These are phyloP conservation scores for Ariolimax columbianus DNA, from an alignment of 2,888 invertebrate genomes.

Conservation along the genomic window DNA sequence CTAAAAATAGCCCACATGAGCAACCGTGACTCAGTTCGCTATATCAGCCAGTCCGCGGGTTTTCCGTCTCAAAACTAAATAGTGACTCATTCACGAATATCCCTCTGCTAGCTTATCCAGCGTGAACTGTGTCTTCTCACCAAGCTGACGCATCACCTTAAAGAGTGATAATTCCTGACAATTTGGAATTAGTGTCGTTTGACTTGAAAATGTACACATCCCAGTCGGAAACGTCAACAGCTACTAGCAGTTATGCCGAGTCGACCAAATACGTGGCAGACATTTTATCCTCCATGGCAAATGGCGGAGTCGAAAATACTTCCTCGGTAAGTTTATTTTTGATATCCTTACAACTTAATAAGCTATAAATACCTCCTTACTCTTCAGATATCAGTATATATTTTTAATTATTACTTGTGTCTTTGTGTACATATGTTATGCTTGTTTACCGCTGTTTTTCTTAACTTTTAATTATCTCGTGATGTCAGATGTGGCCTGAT, in stretches of 20 bases:
- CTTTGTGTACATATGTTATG: no score
- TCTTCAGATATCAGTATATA: no score
- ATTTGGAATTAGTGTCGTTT: conserved; percentile 33
- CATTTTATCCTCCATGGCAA: conserved; percentile 77
- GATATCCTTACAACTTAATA: no score
- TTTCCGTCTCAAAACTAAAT: conserved; percentile 60
- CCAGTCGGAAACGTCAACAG: conserved; percentile 45
- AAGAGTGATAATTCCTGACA: conserved; percentile 39
- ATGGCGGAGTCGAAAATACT: conserved; percentile 63
- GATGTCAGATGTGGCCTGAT: no score
- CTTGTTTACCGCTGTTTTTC: no score
- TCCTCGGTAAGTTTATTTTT: conserved; percentile 52
- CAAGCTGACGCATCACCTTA: conserved; percentile 29
- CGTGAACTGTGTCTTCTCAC: neutral
- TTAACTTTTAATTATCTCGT: no score
- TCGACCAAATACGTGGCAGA: conserved; percentile 76
- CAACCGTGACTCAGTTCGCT: conserved; percentile 62
- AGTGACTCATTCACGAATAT: conserved; percentile 63
- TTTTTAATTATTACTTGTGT: no score
- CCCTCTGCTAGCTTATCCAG: conserved; percentile 48
- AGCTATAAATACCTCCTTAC: no score
- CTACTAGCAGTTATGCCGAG: conserved; percentile 62
- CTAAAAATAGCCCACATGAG: conserved; percentile 61
- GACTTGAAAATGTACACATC: conserved; percentile 53
- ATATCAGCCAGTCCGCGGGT: conserved; percentile 60